Conservation (phyloP, 2,797 vertebrate species). For the Syngnathus rostellatus region DNA sequence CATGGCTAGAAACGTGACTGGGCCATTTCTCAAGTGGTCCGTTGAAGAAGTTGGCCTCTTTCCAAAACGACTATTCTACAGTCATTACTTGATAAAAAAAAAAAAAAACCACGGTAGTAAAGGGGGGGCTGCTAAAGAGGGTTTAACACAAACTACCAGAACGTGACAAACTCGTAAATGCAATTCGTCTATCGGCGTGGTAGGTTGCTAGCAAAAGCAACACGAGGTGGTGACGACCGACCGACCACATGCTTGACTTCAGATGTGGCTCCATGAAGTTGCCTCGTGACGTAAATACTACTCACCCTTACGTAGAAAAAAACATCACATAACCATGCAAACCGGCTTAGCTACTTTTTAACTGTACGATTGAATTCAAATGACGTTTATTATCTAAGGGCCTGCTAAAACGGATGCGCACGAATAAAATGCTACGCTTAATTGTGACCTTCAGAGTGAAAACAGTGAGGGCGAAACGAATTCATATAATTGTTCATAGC, state of each 20-base stretch:
- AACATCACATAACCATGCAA: not conserved
- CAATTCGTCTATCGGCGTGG: not conserved
- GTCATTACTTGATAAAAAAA: too few species aligned
- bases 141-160: not conserved
- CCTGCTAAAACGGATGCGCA: not conserved
- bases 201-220: not conserved
- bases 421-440: not conserved
- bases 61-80: too few species aligned
- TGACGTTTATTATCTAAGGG: not conserved
- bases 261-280: not conserved
- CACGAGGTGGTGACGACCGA: conserved; percentile 38
- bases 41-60: not conserved
- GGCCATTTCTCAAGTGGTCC: conserved; percentile 7
- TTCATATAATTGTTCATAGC: not conserved
- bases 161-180: not conserved
- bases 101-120: too few species aligned
- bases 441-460: not conserved
- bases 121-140: too few species aligned
- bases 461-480: not conserved
- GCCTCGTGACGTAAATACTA: conserved; percentile 28
- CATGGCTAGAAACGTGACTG: conserved; percentile 51
- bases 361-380: not conserved
- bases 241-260: conserved; percentile 43
- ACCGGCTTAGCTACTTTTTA: not conserved
- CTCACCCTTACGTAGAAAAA: not conserved